Percentiles rank a stretch among this genome's conserved stretches.
These are phyloP conservation scores for Callipepla squamata DNA, from an alignment of 2,113 vertebrate genomes.

Conservation along the genomic window DNA sequence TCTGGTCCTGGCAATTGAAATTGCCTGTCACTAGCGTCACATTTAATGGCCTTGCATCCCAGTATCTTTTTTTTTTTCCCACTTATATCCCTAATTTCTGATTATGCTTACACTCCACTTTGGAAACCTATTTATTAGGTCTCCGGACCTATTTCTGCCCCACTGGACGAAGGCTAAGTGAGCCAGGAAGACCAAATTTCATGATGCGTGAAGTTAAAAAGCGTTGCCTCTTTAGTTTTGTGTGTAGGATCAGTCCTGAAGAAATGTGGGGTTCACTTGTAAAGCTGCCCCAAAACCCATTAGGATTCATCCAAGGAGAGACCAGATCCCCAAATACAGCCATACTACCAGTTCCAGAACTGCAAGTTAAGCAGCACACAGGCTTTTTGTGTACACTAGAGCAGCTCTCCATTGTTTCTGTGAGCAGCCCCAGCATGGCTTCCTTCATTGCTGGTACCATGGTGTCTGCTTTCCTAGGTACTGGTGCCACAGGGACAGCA, in stretches of 20 bases:
- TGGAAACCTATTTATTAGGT: background rate
- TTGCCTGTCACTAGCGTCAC: background rate
- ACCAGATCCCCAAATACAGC: background rate
- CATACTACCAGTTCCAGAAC: background rate
- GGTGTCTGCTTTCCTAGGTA: background rate
- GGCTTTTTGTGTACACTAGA: background rate
- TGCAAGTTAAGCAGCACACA: background rate
- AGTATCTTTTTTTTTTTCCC: background rate
- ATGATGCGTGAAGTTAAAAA: background rate
- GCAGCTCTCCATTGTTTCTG: background rate
- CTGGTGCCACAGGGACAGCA: background rate
- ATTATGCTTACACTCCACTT: constrained; percentile 13
- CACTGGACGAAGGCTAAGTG: background rate
- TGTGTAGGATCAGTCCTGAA: background rate
- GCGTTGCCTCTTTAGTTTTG: background rate
- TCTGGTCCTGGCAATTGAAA: constrained; percentile 22
- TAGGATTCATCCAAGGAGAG: background rate
- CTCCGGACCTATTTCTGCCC: background rate
- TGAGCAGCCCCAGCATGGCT: background rate
- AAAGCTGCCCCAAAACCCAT: background rate
- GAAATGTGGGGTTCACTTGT: background rate
- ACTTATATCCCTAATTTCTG: constrained; percentile 5
- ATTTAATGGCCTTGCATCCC: constrained; percentile 14
- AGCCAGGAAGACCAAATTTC: background rate
- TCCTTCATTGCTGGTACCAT: background rate